A percentile compares a stretch with the other conserved stretches of the same genome.
Conservation (phyloP, 2,113 vertebrate species). For the Podarcis muralis region DNA sequence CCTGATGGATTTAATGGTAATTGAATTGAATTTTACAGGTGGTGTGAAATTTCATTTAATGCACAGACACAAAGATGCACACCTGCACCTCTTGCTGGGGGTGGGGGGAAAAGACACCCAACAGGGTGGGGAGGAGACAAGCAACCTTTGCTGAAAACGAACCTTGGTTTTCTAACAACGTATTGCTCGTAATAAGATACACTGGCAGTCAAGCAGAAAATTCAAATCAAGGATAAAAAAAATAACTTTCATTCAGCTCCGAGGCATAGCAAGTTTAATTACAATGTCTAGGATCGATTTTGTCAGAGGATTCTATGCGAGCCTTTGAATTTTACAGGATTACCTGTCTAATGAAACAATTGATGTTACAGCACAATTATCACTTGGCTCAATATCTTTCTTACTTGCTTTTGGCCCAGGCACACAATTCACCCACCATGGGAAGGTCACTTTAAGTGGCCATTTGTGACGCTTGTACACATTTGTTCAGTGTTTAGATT, state of each 20-base stretch:
- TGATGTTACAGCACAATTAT: no score
- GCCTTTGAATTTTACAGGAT: neutral
- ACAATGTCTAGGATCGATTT: neutral
- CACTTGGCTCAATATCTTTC: neutral
- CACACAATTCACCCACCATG: neutral
- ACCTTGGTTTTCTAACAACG: neutral
- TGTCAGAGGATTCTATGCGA: neutral
- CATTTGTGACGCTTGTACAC: neutral
- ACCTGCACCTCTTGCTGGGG: neutral
- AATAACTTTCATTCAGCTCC: neutral
- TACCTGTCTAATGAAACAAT: neutral
- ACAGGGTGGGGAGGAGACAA: neutral
- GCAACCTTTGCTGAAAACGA: neutral
- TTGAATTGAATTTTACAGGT: neutral
- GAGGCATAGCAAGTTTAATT: neutral
- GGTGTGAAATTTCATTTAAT: neutral
- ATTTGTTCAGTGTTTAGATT: neutral
- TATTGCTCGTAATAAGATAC: neutral
- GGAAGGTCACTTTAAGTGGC: neutral
- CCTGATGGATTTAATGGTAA: neutral
- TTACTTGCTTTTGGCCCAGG: neutral
- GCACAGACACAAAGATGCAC: neutral
- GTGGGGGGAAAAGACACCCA: no score
- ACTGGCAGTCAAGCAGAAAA: neutral
- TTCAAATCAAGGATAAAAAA: conserved; percentile 6